These are phyloP conservation scores for Myoxocephalus aenaeus DNA, from an alignment of 2,797 vertebrate genomes.

Conservation along the genomic window DNA sequence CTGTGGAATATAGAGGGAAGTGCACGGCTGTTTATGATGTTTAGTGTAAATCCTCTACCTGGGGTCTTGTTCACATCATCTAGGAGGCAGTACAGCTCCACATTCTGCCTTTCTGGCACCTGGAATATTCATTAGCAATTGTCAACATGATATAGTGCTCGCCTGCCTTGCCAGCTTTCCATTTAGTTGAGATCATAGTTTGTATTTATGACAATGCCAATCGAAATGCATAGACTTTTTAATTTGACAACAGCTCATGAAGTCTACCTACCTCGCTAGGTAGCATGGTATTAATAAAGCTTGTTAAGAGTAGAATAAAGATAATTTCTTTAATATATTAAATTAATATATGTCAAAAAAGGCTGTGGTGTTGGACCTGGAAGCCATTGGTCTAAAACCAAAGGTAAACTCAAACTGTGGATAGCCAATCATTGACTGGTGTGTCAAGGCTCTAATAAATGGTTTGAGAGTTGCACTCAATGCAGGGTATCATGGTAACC, in stretches of 20 bases:
- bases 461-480: conserved; percentile 3
- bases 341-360: background rate
- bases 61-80: conserved; percentile 35
- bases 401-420: conserved; percentile 25
- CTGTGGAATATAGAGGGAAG: conserved; percentile 20
- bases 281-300: conserved; percentile 34
- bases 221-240: conserved; percentile 34
- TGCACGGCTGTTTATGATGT: conserved; percentile 11
- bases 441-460: background rate
- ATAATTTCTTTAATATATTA: background rate
- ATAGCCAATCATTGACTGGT: background rate
- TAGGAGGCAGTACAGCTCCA: conserved; percentile 18
- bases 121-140: conserved; percentile 62
- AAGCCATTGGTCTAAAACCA: conserved; percentile 2
- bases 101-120: conserved; percentile 27
- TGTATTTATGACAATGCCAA: conserved; percentile 41
- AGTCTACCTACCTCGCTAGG: conserved; percentile 21
- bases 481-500: background rate
- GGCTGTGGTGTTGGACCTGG: background rate
- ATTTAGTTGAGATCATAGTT: conserved; percentile 53
- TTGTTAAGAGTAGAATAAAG: conserved; percentile 18
- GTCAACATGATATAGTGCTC: conserved; percentile 62
- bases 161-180: conserved; percentile 36
- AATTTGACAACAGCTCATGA: conserved; percentile 56
- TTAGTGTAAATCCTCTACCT: conserved; percentile 37